These are phyloP conservation scores for Tinea trinotella DNA, from an alignment of 2,888 invertebrate genomes.

Conservation along the genomic window DNA sequence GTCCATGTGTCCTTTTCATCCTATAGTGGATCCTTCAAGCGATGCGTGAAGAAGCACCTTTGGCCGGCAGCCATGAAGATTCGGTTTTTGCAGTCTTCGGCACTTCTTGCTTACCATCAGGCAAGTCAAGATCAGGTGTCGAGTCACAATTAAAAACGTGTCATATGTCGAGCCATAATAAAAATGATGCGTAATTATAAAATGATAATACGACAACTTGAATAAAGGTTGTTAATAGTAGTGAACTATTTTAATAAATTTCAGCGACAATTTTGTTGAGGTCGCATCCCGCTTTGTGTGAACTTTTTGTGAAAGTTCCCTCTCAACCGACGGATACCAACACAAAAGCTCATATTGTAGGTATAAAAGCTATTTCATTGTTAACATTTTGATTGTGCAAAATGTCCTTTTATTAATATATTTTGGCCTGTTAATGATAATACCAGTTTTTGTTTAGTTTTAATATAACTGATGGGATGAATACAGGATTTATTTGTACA, in stretches of 20 bases:
- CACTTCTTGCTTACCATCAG: no score
- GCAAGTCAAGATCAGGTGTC: no score
- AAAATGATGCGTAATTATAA: no score
- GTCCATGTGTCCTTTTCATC: no score
- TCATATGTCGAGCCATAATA: no score
- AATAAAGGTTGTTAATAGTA: not conserved
- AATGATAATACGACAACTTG: no score
- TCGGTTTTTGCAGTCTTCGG: no score
- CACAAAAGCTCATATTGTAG: conserved; percentile 11
- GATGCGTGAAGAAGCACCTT: no score
- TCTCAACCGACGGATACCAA: conserved; percentile 3
- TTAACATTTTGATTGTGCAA: conserved; percentile 12
- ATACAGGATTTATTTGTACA: not conserved
- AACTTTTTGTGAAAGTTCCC: conserved; percentile 3
- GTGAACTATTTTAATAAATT: conserved; percentile 13
- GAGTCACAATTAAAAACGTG: no score
- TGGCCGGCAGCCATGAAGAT: no score
- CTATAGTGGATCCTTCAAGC: no score
- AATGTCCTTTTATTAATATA: conserved; percentile 4
- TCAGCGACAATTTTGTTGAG: conserved; percentile 5
- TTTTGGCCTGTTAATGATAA: not conserved
- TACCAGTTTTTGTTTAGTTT: conserved; percentile 1
- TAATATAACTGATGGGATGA: not conserved
- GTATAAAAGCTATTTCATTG: conserved; percentile 4
- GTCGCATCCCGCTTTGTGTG: conserved; percentile 10